phyloP scores from a whole-genome alignment of 2,888 invertebrate genomes.

The Nasonovia ribisnigri region DNA sequence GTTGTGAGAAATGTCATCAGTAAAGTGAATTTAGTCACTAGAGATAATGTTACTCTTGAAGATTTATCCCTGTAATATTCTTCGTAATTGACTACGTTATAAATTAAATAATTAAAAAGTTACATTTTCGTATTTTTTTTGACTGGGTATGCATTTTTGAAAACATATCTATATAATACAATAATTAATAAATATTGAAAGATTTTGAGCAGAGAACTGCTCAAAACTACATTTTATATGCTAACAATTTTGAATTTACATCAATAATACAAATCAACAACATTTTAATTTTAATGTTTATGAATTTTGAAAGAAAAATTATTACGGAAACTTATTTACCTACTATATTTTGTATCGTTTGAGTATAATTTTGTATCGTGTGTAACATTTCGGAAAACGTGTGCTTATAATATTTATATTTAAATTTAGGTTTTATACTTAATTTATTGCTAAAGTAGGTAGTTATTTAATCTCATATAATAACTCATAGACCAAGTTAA shows the following conservation, averaged over 20 bases:
- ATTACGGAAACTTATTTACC: neutral
- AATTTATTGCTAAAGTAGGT: neutral
- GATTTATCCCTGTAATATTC: neutral
- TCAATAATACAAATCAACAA: neutral
- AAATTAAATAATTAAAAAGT: neutral
- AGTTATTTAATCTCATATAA: neutral
- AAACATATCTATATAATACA: neutral
- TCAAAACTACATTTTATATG: neutral
- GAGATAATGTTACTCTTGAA: neutral
- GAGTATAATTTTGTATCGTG: neutral
- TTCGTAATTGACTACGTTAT: neutral
- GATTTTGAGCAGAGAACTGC: neutral
- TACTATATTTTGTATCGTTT: neutral
- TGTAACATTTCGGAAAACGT: neutral
- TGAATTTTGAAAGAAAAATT: neutral
- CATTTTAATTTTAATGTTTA: neutral
- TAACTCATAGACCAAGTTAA: neutral
- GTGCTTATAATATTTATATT: neutral
- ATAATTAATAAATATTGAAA: neutral
- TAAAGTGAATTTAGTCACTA: neutral
- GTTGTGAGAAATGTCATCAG: neutral
- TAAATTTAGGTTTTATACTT: neutral
- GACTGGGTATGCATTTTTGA: neutral
- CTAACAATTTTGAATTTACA: neutral
- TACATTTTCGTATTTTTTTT: neutral